Evolutionary conservation across 2,888 invertebrate genomes (phyloP), one percentile per base, ranked within the genome.

Genomic region (Lepidocyrtinus sp.): DNA sequence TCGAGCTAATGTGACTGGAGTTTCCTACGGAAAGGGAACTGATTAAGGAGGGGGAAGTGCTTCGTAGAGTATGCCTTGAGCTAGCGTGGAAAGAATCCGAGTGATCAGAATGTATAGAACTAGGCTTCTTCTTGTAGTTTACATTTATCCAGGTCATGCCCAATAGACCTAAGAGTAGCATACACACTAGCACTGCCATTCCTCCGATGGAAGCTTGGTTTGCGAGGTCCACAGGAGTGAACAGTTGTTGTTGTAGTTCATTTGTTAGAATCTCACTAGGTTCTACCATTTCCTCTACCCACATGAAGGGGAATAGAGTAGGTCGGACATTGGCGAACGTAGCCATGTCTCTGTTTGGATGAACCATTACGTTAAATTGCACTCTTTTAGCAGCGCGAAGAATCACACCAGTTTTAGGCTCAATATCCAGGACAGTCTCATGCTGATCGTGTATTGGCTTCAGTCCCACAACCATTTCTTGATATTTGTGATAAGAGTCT

Each of bases 281-380:
- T 62, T 85, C 83, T 0, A 80, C 86, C 50, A 83, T 76, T 84
- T 96, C 96, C 89, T 96, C 95, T 1, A 95, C 86, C 96, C 96
- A 96, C 93, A 96, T 95, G 55, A 96, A 92, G 0, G 96, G 96
- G 88, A 95, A 95, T 5, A 94, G 91, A 70, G 94, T 94, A 87
- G 93, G 92, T 0, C 94, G 94, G 87, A 96, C 95, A 82, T 93
- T 92, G 84, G 93, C 90, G 12, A 95, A 95, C 2, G 93, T 91
- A 84, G 91, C 91, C 62, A 96, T 92, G 84, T 93, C 91, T 0
- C 92, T 91, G 0, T 95, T 94, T 12, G 91, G 92, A 79, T 94
- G 93, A 7, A 96, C 93, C 88, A 94, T 94, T 76, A 96, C 88
- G 88, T 96, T 96, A 59, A 96, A 89, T 85, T 96, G 96, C 0